Evolutionary conservation across 2,888 invertebrate genomes (phyloP).

Genomic region (Iphiclides podalirius): DNA sequence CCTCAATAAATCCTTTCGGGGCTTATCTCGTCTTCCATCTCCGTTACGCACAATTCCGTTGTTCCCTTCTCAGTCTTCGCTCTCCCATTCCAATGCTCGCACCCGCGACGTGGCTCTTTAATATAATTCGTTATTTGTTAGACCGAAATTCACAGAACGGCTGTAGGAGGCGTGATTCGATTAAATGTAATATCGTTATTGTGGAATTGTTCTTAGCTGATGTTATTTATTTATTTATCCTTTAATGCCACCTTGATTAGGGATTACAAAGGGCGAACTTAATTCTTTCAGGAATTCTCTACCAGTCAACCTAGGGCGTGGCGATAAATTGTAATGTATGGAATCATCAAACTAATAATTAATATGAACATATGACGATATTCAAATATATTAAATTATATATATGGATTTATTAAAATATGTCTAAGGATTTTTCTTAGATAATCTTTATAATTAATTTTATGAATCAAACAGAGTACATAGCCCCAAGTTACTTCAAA

Average conservation of each 20-base stretch:
- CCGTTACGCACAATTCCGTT: slow-evolving; percentile 26
- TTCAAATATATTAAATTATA: no score
- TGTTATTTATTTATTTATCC: background rate
- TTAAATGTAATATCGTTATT: slow-evolving; percentile 10
- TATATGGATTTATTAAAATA: no score
- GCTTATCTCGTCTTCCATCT: slow-evolving; percentile 5
- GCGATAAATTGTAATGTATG: no score
- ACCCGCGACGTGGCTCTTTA: slow-evolving; percentile 5
- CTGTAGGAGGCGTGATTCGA: slow-evolving; percentile 1
- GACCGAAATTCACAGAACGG: slow-evolving; percentile 35
- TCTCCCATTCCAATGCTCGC: slow-evolving; percentile 24
- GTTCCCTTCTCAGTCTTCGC: slow-evolving; percentile 39
- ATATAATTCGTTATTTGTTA: slow-evolving; percentile 47
- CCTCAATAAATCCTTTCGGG: slow-evolving; percentile 11
- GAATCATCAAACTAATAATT: background rate
- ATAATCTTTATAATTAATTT: no score
- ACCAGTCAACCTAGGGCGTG: no score
- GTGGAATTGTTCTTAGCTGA: slow-evolving; percentile 12
- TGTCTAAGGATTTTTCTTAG: no score
- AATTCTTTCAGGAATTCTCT: background rate
- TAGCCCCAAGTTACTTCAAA: no score
- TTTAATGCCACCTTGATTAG: background rate
- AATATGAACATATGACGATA: no score
- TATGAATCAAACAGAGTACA: no score
- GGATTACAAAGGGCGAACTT: background rate